Base-by-base conservation (phyloP, 2,113 vertebrate genomes). In the Psettodes erumei region DNA sequence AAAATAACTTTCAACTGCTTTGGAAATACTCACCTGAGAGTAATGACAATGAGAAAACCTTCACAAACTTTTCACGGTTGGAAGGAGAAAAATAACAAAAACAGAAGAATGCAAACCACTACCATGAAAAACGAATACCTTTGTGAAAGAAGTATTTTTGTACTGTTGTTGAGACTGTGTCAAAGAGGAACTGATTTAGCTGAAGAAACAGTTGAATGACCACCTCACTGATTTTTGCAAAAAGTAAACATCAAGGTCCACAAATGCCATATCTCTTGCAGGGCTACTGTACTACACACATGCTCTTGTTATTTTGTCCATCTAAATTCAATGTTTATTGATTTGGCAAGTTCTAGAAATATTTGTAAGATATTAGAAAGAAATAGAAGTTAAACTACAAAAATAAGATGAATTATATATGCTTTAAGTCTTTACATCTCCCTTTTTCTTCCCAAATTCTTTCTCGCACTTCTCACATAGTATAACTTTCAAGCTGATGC, bases 401-500 rank as follows among this genome's bases (percentile, higher is more conserved):
- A 27, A 77, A 78, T 37, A 51, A 53, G 74, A 54, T 65, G 2
- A 75, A 71, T 79, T 59, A 73, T 23, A 45, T 21, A 66, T 64
- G 74, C 32, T 45, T 50, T 58, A 21, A 68, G 47, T 68, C 48
- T 28, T 13, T 32, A 18, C 35, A 43, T 69, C 51, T 65, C 50
- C 56, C 38, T 55, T 33, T 33, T 60, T 74, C 45, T 42, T 81
- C 63, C 68, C 38, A 67, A 25, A 69, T 76, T 78, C 40, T 78
- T 54, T 55, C 53, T 56, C 58, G 74, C 18, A 84, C n/a, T n/a
- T n/a, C n/a, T n/a, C n/a, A 73, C 62, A 75, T 74, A n/a, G n/a
- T n/a, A 51, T 43, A 72, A 61, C 71, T 86, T 80, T 85, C 67
- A 83, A 63, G 47, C 47, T 55, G 55, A 58, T 67, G 66, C 74